Evolutionary conservation across 2,113 vertebrate genomes (phyloP), one percentile per base, ranked within the genome.

Genomic region (Petrocephalus microphthalmus): DNA sequence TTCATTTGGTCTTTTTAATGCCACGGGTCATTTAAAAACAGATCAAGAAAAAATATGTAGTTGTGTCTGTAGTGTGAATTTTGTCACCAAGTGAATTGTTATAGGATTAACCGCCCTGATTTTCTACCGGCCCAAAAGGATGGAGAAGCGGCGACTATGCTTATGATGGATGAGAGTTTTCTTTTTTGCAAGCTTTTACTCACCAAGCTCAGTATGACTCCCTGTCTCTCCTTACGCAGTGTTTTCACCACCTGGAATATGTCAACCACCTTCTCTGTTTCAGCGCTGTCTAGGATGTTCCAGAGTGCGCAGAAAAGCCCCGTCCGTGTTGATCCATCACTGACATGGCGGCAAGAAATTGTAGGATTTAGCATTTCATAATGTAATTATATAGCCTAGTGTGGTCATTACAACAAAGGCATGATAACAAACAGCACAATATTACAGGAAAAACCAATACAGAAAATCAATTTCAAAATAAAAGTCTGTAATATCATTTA

Each of bases 291-390:
- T 92, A 99, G 89, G 56, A 99, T 93, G 88, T 96, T 99, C 94
- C 98, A 95, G 93, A 99, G 93, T 29, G 97, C 97, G 81, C 97
- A 99, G 91, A 99, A 97, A 0, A 97, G 53, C 37, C 98, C 98
- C 0, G 96, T 96, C 85, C 96, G 94, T 52, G 97, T 93, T 0
- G 98, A 96, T 87, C 98, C 98, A 60, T 99, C 95, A 25, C 98
- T 99, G 89, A 10, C 89, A 93, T 88, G 88, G 47, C 71, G 29
- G 85, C 82, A 15, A 53, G 19, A 60, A 83, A 83, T 22, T 42
- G 74, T 81, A 17, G 29, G 6, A 45, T n/a, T 83, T 47, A 49
- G 3, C 0, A 49, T 83, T 1, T 0, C 22, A 49, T 83, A 0
- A 3, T 19, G 7, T 83, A 22, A 3, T 4, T 88, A 74, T 74